Percentiles rank a stretch among this genome's conserved stretches.
phyloP scores from a whole-genome alignment of 1,140 invertebrate species.

The Nymphalis io region DNA sequence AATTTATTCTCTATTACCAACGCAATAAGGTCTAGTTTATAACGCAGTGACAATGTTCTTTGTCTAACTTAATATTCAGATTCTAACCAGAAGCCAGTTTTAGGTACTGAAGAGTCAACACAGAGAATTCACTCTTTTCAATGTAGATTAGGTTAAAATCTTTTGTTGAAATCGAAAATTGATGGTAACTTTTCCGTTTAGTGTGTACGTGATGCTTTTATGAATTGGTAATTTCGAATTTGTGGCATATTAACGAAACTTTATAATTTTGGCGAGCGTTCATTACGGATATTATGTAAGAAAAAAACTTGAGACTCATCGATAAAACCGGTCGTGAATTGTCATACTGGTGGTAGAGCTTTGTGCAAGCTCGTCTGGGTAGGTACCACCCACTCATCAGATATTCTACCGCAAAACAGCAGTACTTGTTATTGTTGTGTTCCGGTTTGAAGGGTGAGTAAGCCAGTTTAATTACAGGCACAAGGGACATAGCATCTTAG shows the following conservation, averaged over 20 bases:
- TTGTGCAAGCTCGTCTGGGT: too few relatives aligned
- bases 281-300: too few relatives aligned
- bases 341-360: too few relatives aligned
- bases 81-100: constrained; percentile 2
- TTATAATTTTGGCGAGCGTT: background rate
- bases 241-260: background rate
- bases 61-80: constrained; percentile 9
- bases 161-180: background rate
- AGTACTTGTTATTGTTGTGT: too few relatives aligned
- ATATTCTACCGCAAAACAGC: too few relatives aligned
- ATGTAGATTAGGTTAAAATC: background rate
- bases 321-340: too few relatives aligned
- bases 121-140: background rate
- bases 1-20: background rate
- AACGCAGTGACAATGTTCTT: background rate
- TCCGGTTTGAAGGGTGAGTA: too few relatives aligned
- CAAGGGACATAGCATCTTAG: too few relatives aligned
- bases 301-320: too few relatives aligned
- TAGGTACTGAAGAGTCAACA: background rate
- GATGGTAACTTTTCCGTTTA: background rate
- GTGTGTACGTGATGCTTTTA: background rate
- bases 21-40: background rate
- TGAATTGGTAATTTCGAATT: background rate
- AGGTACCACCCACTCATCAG: too few relatives aligned
- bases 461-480: too few relatives aligned